phyloP scores from a whole-genome alignment of 1,140 invertebrate genomes.

The Calosoma granatense region DNA sequence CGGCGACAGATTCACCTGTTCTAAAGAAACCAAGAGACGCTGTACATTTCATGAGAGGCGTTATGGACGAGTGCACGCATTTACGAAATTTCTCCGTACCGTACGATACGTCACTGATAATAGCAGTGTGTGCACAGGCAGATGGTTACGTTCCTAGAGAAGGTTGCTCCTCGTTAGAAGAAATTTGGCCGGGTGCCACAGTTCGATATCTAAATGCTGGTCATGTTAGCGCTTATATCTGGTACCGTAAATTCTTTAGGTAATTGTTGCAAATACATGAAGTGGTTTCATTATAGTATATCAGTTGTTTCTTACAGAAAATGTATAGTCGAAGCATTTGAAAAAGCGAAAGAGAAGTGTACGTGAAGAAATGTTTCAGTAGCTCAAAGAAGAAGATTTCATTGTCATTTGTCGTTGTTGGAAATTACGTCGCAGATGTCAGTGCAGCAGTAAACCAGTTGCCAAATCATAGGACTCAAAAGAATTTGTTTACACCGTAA shows the following conservation, averaged over 20 bases:
- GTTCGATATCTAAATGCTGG: slow-evolving; percentile 81
- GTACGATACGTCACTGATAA: slow-evolving; percentile 76
- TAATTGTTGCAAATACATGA: slow-evolving; percentile 13
- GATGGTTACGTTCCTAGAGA: slow-evolving; percentile 90
- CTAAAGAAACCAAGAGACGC: slow-evolving; percentile 43
- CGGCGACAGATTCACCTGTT: background rate
- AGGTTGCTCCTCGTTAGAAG: slow-evolving; percentile 65
- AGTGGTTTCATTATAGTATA: slow-evolving; percentile 8
- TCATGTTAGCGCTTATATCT: slow-evolving; percentile 82
- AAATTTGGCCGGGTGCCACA: slow-evolving; percentile 87
- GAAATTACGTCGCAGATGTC: no score
- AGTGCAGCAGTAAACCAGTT: no score
- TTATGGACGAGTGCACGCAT: slow-evolving; percentile 99
- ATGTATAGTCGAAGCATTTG: slow-evolving; percentile 31
- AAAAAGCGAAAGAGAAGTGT: slow-evolving; percentile 45
- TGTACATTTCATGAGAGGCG: slow-evolving; percentile 88
- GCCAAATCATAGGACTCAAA: no score
- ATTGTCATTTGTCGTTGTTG: no score
- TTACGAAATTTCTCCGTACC: slow-evolving; percentile 82
- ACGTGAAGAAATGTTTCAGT: no score
- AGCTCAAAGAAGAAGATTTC: no score
- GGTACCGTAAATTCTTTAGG: slow-evolving; percentile 46
- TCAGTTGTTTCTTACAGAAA: slow-evolving; percentile 8
- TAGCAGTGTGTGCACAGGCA: slow-evolving; percentile 70
- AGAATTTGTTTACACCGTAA: no score